phyloP scores from a whole-genome alignment of 2,888 invertebrate species.

The Hemistola chrysoprasaria region DNA sequence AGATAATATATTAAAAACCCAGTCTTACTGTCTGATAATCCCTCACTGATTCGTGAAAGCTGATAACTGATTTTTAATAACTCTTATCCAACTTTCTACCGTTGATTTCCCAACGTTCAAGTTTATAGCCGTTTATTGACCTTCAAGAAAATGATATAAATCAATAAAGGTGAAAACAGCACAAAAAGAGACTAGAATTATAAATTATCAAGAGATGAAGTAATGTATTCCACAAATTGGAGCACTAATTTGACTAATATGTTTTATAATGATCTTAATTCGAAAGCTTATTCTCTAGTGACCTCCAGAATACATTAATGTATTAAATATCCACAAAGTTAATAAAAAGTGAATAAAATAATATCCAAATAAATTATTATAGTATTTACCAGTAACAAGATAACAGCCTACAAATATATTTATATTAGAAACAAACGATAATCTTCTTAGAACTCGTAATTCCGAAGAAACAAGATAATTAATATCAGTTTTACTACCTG shows the following conservation, averaged over 20 bases:
- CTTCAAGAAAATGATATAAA: conserved; percentile 6
- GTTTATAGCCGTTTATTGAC: conserved; percentile 22
- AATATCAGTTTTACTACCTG: conserved; percentile 12
- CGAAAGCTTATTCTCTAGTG: too few species aligned
- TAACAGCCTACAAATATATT: not conserved
- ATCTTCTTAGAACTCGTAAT: conserved; percentile 13
- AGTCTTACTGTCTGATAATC: too few species aligned
- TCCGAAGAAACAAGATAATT: conserved; percentile 15
- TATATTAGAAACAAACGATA: conserved; percentile 1
- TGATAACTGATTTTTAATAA: conserved; percentile 24
- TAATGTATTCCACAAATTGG: too few species aligned
- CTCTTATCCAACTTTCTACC: conserved; percentile 24
- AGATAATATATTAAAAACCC: too few species aligned
- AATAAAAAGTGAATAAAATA: too few species aligned
- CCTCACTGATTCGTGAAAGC: conserved; percentile 18
- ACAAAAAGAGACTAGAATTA: too few species aligned
- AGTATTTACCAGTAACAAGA: not conserved
- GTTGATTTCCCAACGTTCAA: conserved; percentile 25
- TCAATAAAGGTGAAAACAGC: not conserved
- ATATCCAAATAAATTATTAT: too few species aligned
- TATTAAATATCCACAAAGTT: too few species aligned
- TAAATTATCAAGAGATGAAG: too few species aligned
- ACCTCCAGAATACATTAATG: too few species aligned
- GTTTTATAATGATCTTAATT: too few species aligned
- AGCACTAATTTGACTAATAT: too few species aligned